Base-by-base conservation (phyloP, 1,140 invertebrate species). In the Pseudomyrmex flavicornis region DNA sequence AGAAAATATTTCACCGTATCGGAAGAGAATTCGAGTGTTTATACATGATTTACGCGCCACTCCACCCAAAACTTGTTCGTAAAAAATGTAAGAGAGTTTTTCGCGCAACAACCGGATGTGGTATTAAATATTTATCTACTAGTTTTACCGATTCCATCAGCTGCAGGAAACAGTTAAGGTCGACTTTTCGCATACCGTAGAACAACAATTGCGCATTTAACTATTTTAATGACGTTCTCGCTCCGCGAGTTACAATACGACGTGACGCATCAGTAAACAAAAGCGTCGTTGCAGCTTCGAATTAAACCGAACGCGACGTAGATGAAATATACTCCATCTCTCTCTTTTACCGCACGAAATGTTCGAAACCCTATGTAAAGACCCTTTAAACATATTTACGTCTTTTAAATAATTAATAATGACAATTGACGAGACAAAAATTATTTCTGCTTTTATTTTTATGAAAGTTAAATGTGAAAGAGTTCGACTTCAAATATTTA, bases 161-260 rank as follows among this genome's bases (percentile, higher is more conserved):
- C 12, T 35, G 35, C 74, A 76, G 74, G 74, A 76, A 76, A 17
- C 44, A 17, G 61, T 76, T 48, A 15, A 17, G 56, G 62, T 26
- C n/a, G 35, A n/a, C 48, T 76, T 76, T 66, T 76, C 65, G 44
- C 74, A 65, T 76, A 65, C 48, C 74, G 61, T 66, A 76, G 66
- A 66, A 8, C 26, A 54, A 54, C 66, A 76, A 76, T 76, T 56
- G 74, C 74, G 8, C 74, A 76, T 62, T 76, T 76, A 66, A 66
- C 61, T 66, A 76, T 76, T 76, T 76, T 76, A 76, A 76, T 17
- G 74, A 26, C 48, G 61, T 35, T 35, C 12, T n/a, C 12, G 74
- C 50, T 66, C 54, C 17, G 22, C 74, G 61, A 35, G 35, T 22
- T 35, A 35, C 35, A 13, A 52, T 7, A 15, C 26, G 52, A 44